phyloP scores from a whole-genome alignment of 2,888 invertebrate species.

The Dermolepida albohirtum region DNA sequence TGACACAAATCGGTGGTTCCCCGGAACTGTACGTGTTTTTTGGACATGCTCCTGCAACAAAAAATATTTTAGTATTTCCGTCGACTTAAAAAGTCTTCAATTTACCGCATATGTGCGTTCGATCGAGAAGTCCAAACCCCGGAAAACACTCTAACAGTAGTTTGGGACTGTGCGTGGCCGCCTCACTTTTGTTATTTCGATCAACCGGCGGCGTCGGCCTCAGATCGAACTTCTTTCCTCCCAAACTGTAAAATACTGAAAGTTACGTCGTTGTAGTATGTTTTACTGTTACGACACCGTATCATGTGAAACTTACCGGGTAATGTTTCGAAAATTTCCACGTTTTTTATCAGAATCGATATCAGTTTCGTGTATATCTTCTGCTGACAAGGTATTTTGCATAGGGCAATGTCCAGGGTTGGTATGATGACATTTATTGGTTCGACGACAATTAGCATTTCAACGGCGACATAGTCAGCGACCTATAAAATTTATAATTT shows the following conservation, averaged over 20 bases:
- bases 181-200: conserved; percentile 43
- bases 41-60: conserved; percentile 59
- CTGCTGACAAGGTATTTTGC: conserved; percentile 60
- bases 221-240: conserved; percentile 42
- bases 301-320: conserved; percentile 55
- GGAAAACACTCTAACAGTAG: conserved; percentile 59
- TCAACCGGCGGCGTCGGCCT: conserved; percentile 28
- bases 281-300: not conserved
- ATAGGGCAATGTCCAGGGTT: conserved; percentile 52
- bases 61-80: not conserved
- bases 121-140: conserved; percentile 61
- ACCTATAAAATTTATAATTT: not conserved
- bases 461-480: conserved; percentile 54
- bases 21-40: conserved; percentile 60
- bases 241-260: conserved; percentile 51
- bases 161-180: conserved; percentile 53
- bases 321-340: conserved; percentile 57
- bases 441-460: conserved; percentile 57
- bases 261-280: conserved; percentile 44
- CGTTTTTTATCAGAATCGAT: conserved; percentile 58
- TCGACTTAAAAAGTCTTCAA: conserved; percentile 8
- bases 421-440: conserved; percentile 55
- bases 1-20: conserved; percentile 58
- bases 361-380: conserved; percentile 59
- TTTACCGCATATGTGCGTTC: conserved; percentile 61